Evolutionary conservation across 2,888 invertebrate species (phyloP).

Genomic region (Frankliniella intonsa): DNA sequence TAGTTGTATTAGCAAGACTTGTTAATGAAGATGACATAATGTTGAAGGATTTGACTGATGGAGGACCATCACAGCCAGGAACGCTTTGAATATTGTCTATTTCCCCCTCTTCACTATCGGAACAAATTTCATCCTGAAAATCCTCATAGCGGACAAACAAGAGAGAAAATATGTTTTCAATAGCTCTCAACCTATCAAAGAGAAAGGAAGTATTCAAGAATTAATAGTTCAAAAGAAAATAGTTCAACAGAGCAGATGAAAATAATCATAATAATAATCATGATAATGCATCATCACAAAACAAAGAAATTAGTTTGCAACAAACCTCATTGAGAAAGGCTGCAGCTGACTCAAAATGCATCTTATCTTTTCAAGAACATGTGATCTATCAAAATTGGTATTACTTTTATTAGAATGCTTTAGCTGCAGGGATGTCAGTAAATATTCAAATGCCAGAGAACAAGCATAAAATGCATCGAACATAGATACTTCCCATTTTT

Average conservation of each 20-base stretch:
- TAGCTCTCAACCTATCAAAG: not conserved
- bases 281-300: not conserved
- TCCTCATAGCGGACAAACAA: not conserved
- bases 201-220: not conserved
- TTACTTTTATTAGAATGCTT: not conserved
- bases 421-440: not conserved
- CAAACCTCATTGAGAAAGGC: not conserved
- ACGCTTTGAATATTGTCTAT: not conserved
- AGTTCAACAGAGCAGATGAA: too few relatives aligned
- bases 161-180: not conserved
- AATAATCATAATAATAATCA: not conserved
- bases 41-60: not conserved
- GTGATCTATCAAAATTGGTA: not conserved
- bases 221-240: too few relatives aligned
- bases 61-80: not conserved
- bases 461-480: conserved; percentile 1
- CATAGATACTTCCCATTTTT: not conserved
- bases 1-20: not conserved
- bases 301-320: not conserved
- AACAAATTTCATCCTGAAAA: not conserved
- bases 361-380: not conserved
- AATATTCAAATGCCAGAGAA: not conserved
- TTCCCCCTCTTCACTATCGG: not conserved
- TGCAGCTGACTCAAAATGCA: not conserved
- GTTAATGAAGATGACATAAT: not conserved